A percentile compares a stretch with the other conserved stretches of the same genome.
phyloP scores from a whole-genome alignment of 2,888 invertebrate species.

The Lasioglossum malachurum region DNA sequence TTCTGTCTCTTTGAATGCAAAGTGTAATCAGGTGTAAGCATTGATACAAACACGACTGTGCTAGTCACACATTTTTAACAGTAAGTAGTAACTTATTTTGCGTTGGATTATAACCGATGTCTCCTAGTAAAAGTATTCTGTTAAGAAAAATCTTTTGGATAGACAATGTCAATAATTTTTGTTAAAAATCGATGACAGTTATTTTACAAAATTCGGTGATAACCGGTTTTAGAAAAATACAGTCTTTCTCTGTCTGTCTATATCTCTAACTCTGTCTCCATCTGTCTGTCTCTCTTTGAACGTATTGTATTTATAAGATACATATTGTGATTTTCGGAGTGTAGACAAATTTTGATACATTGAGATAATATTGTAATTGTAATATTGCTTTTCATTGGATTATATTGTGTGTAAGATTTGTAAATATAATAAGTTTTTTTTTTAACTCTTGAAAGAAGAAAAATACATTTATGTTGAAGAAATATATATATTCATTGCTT shows the following conservation, averaged over 20 bases:
- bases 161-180: constrained; percentile 53
- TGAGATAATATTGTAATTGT: constrained; percentile 45
- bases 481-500: constrained; percentile 26
- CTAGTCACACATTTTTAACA: constrained; percentile 82
- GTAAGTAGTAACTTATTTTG: constrained; percentile 81
- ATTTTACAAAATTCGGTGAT: constrained; percentile 26
- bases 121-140: constrained; percentile 64
- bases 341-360: constrained; percentile 46
- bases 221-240: constrained; percentile 16
- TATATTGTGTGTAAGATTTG: constrained; percentile 43
- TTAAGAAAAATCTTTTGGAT: constrained; percentile 52
- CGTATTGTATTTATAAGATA: not conserved
- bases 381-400: constrained; percentile 41
- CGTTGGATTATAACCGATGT: constrained; percentile 65
- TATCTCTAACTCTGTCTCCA: not conserved
- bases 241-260: not conserved
- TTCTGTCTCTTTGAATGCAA: constrained; percentile 71
- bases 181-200: constrained; percentile 34
- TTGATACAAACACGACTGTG: constrained; percentile 79
- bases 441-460: constrained; percentile 33
- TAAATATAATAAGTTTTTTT: constrained; percentile 52
- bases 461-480: constrained; percentile 36
- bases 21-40: constrained; percentile 79
- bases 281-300: constrained; percentile 17
- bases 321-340: constrained; percentile 39